phyloP scores from a whole-genome alignment of 2,888 invertebrate species.

The Parapristionchus giblindavisi region DNA sequence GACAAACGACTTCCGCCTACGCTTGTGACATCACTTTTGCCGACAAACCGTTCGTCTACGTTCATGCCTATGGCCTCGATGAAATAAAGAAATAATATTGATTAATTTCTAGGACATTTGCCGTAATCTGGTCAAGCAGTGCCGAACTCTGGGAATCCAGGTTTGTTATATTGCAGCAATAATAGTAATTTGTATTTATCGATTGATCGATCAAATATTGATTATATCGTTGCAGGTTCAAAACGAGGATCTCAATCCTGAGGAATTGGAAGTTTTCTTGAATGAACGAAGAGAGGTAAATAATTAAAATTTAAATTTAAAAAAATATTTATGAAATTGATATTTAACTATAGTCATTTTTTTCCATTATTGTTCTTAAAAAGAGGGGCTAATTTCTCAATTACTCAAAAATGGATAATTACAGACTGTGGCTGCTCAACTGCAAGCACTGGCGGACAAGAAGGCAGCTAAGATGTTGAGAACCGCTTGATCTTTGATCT shows the following conservation, averaged over 20 bases:
- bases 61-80: too few species aligned
- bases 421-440: constrained; percentile 54
- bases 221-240: constrained; percentile 38
- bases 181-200: too few species aligned
- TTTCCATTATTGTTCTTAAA: neutral
- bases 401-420: neutral
- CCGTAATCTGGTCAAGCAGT: constrained; percentile 53
- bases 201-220: neutral
- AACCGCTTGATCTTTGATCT: constrained; percentile 48
- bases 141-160: constrained; percentile 60
- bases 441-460: constrained; percentile 64
- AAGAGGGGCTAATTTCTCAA: neutral
- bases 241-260: constrained; percentile 63
- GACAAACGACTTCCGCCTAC: too few species aligned
- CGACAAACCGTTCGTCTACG: too few species aligned
- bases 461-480: constrained; percentile 68
- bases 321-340: too few species aligned
- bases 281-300: constrained; percentile 51
- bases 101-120: constrained; percentile 52
- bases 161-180: constrained; percentile 42
- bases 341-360: neutral
- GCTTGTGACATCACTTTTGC: too few species aligned
- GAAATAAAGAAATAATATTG: constrained; percentile 34
- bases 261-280: constrained; percentile 54
- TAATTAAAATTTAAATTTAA: neutral